These are phyloP conservation scores for Acrossocheilus wenchowensis DNA, from an alignment of 2,797 vertebrate species.

Conservation along the genomic window DNA sequence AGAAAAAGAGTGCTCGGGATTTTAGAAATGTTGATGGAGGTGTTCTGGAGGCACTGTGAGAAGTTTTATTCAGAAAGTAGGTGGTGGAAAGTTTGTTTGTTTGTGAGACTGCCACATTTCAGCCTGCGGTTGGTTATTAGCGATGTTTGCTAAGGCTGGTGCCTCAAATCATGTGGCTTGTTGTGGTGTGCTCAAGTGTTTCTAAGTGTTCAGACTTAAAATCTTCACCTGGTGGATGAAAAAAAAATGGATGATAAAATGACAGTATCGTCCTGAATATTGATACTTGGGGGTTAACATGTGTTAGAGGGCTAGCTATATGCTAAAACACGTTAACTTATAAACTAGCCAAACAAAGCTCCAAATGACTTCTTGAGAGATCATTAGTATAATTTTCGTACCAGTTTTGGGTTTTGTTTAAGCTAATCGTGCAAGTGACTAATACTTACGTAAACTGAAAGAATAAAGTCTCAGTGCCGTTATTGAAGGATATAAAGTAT, in stretches of 20 bases:
- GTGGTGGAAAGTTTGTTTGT: conserved; percentile 2
- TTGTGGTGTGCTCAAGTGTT: background rate
- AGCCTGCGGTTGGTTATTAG: conserved; percentile 5
- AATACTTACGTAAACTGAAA: background rate
- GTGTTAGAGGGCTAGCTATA: background rate
- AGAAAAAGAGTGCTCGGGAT: background rate
- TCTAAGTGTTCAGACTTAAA: background rate
- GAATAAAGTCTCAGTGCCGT: background rate
- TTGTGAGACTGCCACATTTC: background rate
- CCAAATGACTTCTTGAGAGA: background rate
- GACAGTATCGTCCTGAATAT: background rate
- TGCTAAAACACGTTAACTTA: background rate
- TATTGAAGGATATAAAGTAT: background rate
- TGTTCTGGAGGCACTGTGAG: conserved; percentile 4
- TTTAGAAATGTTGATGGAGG: background rate
- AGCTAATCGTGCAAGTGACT: background rate
- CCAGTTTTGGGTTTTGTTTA: background rate
- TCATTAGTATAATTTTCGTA: background rate
- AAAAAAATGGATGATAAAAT: background rate
- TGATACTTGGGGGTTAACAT: background rate
- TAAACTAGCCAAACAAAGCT: background rate
- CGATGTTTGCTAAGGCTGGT: background rate
- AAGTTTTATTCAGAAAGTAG: background rate
- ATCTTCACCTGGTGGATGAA: background rate
- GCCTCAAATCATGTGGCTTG: background rate